Base-by-base conservation (phyloP, 2,797 vertebrate genomes). In the Sebastes hubbsi region DNA sequence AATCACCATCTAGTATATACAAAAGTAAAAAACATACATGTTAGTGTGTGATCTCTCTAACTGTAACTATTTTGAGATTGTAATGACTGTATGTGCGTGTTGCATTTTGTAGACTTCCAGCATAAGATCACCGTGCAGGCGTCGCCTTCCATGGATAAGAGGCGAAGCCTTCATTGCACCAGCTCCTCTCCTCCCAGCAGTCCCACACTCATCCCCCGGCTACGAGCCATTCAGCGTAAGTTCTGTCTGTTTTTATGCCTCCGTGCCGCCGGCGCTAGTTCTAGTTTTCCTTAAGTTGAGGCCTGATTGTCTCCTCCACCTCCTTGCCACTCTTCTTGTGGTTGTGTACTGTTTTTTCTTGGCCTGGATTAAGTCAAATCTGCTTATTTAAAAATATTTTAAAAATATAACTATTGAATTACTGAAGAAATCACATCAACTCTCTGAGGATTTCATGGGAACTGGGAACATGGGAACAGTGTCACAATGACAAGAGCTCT, bases 81-180 rank as follows among this genome's bases (percentile, higher is more conserved):
- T 49, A 32, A 55, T 69, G 42, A 55, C 56, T 7, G 4, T 56
- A 16, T 75, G 16, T 71, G 22, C 3, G 14, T 68, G 14, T 46
- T 60, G 1, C 71, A 9, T 82, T 22, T 76, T 65, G 10, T 78
- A 99, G 98, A 99, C 94, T 99, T 99, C 87, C 98, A 99, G 88
- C 98, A 99, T 83, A 99, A 99, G 93, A 99, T 99, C 91, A 99
- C 98, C 0, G 98, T 99, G 68, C 98, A 99, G 92, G 98, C 98
- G 6, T 99, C 98, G 0, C 98, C 97, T 4, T 97, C 96, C 78
- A 93, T 98, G 96, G 98, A 99, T 92, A 98, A 97, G 92, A 96
- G 97, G 85, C 95, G 97, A 80, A 99, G 97, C 86, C 95, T 98
- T 76, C 97, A 98, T 67, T 97, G 97, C 93, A 97, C 94, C 81